These are phyloP conservation scores for Leptopilina boulardi DNA, from an alignment of 1,140 invertebrate species.

Conservation along the genomic window DNA sequence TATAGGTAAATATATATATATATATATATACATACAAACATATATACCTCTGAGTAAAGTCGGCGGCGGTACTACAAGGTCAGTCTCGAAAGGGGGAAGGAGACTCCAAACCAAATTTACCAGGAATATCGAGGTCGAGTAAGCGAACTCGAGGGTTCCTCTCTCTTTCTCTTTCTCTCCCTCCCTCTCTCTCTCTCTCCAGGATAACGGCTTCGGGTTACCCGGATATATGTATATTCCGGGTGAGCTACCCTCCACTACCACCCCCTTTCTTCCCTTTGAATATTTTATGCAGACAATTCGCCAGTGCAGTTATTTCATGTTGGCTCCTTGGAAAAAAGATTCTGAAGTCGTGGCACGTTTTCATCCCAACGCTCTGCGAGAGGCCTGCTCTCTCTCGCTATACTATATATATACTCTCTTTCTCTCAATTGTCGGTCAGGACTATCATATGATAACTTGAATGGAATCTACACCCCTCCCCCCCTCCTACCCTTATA, in stretches of 20 bases:
- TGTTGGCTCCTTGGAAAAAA: constrained; percentile 64
- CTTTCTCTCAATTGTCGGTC: constrained; percentile 59
- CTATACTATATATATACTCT: too few relatives aligned
- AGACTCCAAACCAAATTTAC: constrained; percentile 56
- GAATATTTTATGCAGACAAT: constrained; percentile 75
- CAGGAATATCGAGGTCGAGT: constrained; percentile 57
- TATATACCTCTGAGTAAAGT: background rate
- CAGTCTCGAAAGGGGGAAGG: constrained; percentile 40
- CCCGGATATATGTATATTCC: constrained; percentile 59
- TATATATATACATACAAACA: background rate
- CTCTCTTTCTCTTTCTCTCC: background rate
- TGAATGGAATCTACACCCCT: constrained; percentile 42
- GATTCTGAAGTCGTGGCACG: constrained; percentile 67
- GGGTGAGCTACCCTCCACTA: constrained; percentile 59
- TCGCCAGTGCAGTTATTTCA: constrained; percentile 73
- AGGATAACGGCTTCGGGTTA: constrained; percentile 64
- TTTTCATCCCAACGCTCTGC: constrained; percentile 52
- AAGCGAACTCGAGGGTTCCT: constrained; percentile 40
- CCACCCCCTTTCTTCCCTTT: constrained; percentile 64
- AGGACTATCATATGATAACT: constrained; percentile 52
- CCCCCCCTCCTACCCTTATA: too few relatives aligned
- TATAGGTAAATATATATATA: background rate
- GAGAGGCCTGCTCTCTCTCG: constrained; percentile 6
- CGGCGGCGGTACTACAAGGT: constrained; percentile 42
- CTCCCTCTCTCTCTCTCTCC: constrained; percentile 7